A percentile compares a stretch with the other conserved stretches of the same genome.
Conservation (phyloP, 2,797 vertebrate species). For the Crenichthys baileyi region DNA sequence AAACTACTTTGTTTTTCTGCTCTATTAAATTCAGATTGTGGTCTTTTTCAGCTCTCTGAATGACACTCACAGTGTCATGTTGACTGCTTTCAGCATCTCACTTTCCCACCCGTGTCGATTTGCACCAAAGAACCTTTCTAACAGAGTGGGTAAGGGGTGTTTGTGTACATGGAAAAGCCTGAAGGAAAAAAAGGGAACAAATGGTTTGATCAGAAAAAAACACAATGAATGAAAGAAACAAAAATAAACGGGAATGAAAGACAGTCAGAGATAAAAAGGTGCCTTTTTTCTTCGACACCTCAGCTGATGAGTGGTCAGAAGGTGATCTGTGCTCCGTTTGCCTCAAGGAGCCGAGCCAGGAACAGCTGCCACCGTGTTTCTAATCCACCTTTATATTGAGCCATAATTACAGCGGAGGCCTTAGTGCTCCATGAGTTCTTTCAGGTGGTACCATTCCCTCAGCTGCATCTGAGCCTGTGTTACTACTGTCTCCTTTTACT, state of each 20-base stretch:
- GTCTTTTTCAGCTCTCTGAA: slow-evolving; percentile 51
- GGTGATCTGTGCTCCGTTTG: slow-evolving; percentile 55
- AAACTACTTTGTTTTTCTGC: slow-evolving; percentile 60
- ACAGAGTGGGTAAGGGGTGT: slow-evolving; percentile 13
- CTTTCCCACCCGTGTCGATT: slow-evolving; percentile 49
- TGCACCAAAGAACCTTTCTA: slow-evolving; percentile 43
- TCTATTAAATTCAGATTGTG: slow-evolving; percentile 54
- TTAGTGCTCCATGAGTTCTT: slow-evolving; percentile 59
- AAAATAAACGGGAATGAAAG: slow-evolving; percentile 66
- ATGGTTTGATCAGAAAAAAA: slow-evolving; percentile 71
- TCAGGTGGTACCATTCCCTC: slow-evolving; percentile 61
- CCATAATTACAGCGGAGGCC: slow-evolving; percentile 72
- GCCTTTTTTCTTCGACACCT: slow-evolving; percentile 44
- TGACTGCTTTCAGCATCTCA: slow-evolving; percentile 50
- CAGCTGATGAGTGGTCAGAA: slow-evolving; percentile 68
- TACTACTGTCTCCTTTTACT: slow-evolving; percentile 40
- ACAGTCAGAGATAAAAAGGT: slow-evolving; percentile 56
- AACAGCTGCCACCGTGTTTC: slow-evolving; percentile 63
- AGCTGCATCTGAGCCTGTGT: slow-evolving; percentile 50
- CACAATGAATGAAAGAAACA: slow-evolving; percentile 47
- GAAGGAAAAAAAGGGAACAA: slow-evolving; percentile 55
- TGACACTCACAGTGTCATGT: slow-evolving; percentile 42
- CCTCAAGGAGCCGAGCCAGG: slow-evolving; percentile 60
- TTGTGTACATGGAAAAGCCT: slow-evolving; percentile 55
- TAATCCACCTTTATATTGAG: slow-evolving; percentile 60